Evolutionary conservation across 2,797 vertebrate species (phyloP), one percentile per base, ranked within the genome.

Genomic region (Jordanella pulchra): DNA sequence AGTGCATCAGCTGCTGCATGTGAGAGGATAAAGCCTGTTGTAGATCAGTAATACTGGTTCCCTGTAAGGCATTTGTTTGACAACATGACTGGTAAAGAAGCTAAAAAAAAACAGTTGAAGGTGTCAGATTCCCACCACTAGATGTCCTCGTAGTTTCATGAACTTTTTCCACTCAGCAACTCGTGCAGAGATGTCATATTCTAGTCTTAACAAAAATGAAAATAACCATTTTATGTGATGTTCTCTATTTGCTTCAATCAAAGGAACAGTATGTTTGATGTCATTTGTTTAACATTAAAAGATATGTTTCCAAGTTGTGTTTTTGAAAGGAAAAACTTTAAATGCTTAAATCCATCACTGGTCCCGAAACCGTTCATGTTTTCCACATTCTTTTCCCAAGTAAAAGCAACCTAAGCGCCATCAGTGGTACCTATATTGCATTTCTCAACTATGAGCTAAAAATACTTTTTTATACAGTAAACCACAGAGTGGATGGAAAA

Each of bases 61-160:
- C 18, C 35, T 58, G 27, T 13, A 35, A 14, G 13, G 21, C 23
- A 5, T 35, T 63, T 35, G 44, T 63, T 7, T 60, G 7, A 51
- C 7, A 21, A 65, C 39, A 11, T 28, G 1, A 39, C 35, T 42
- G 13, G 35, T n/a, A 61, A 23, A 61, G 39, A 61, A 23, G 9
- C 47, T 44, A 28, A 11, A 51, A 1, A 44, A 9, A 32, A 25
- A 32, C 28, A 10, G 50, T 68, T n/a, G 4, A 12, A 42, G 39
- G 63, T 39, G 86, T 81, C 32, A 65, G 10, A 10, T 79, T 79
- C 67, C 35, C 39, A 81, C 94, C 94, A 94, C 91, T 87, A 94
- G 94, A 84, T 90, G 94, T 93, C 93, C 79, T 79, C 67, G 55
- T 85, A 61, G 83, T 75, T 87, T 85, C 69, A 89, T 54, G 81